These are phyloP conservation scores for Fregetta grallaria DNA, from an alignment of 2,113 vertebrate species.

Conservation along the genomic window DNA sequence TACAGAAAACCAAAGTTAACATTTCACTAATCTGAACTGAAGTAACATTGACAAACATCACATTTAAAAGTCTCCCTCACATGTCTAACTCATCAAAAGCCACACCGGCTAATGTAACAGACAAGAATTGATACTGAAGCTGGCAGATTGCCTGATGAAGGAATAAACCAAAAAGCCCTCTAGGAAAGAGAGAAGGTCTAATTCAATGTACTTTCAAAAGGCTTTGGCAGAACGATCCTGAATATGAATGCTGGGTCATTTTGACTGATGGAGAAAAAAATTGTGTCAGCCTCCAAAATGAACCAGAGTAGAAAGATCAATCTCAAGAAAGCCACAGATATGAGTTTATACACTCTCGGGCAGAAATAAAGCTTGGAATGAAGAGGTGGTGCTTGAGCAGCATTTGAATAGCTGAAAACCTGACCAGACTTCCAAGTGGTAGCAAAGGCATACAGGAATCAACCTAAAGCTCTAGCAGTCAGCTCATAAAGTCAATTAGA, in stretches of 20 bases:
- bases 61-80: slow-evolving; percentile 22
- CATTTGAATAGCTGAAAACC: slow-evolving; percentile 11
- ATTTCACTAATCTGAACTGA: neutral
- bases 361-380: neutral
- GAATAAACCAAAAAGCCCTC: slow-evolving; percentile 36
- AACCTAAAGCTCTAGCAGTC: neutral
- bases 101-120: neutral
- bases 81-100: slow-evolving; percentile 15
- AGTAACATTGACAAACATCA: slow-evolving; percentile 24
- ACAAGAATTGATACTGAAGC: slow-evolving; percentile 34
- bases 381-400: neutral
- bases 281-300: slow-evolving; percentile 19
- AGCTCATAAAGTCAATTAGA: neutral
- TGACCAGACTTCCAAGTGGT: neutral
- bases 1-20: slow-evolving; percentile 32
- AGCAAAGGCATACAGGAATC: neutral
- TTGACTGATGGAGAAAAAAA: slow-evolving; percentile 42
- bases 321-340: slow-evolving; percentile 7
- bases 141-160: slow-evolving; percentile 57
- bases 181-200: slow-evolving; percentile 49
- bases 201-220: slow-evolving; percentile 18
- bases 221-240: slow-evolving; percentile 21
- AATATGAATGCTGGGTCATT: slow-evolving; percentile 1
- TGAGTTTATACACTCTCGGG: neutral
- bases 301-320: slow-evolving; percentile 31